phyloP scores from a whole-genome alignment of 2,797 vertebrate genomes.

The Lepus oiostolus region DNA sequence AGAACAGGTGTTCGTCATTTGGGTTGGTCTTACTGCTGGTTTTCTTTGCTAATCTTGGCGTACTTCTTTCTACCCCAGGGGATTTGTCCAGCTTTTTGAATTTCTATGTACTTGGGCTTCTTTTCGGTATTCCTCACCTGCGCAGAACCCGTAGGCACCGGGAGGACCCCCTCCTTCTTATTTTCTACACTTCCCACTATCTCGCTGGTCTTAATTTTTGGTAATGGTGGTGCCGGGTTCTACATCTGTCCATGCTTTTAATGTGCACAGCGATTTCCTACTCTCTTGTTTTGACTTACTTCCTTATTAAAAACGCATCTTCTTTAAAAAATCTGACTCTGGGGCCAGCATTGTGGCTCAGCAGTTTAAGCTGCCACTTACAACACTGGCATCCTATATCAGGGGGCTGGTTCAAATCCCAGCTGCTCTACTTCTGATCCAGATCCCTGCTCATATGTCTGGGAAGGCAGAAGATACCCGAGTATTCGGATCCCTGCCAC shows the following conservation, averaged over 20 bases:
- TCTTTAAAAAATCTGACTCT: not conserved
- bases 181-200: not conserved
- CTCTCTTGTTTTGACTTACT: not conserved
- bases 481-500: no score
- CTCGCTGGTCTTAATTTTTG: slow-evolving; percentile 2
- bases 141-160: not conserved
- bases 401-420: no score
- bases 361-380: no score
- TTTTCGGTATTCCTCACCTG: not conserved
- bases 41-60: not conserved
- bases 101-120: not conserved
- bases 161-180: not conserved
- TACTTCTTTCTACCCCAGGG: not conserved
- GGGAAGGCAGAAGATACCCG: no score
- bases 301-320: not conserved
- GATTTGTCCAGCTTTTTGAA: not conserved
- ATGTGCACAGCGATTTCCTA: not conserved
- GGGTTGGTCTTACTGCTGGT: not conserved
- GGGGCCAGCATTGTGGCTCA: no score
- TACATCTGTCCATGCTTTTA: not conserved
- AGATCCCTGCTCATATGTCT: no score
- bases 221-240: not conserved
- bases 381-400: no score
- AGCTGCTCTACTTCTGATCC: no score
- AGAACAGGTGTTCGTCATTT: not conserved